Base-by-base conservation (phyloP, 2,113 vertebrate species). In the Sapajus apella region DNA sequence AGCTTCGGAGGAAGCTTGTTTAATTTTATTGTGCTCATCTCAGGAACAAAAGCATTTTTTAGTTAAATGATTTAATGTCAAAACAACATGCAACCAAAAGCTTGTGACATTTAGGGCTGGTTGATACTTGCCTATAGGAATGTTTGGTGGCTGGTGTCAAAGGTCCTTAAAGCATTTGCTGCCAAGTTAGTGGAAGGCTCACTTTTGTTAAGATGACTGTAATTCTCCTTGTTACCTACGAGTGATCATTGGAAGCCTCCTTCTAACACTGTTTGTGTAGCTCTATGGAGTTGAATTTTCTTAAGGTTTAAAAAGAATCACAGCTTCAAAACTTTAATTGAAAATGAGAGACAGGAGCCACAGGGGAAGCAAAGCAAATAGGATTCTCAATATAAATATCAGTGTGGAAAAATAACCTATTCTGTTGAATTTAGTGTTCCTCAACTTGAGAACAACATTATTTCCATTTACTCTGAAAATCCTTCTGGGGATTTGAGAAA, bases 21-120 rank as follows among this genome's bases (percentile, higher is more conserved):
- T 96, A 90, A 93, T 97, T 97, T 94, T 86, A n/a, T 96, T 52
- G 55, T 83, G 92, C 75, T 98, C 97, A 98, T 98, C 98, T 99
- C 98, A 99, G 99, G 99, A 99, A 98, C 97, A 97, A 98, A 97
- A 95, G 90, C 98, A 89, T 10, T 97, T 98, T 97, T 92, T 96
- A 94, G 96, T 93, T 97, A 97, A 88, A 58, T 95, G 96, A 92
- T 91, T 96, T 94, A 64, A 3, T 96, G 95, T 95, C 94, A 94
- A 95, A 98, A 96, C 94, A 97, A 98, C 93, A 97, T 86, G 79
- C 98, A 98, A 97, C 98, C 98, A 98, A 98, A 98, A 98, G 94
- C 95, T 94, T 97, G 61, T 70, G 97, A 84, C 90, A 3, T 92
- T 66, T 90, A 95, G 94, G 85, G 87, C 93, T 64, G 86, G 95